A percentile compares a stretch with the other conserved stretches of the same genome.
Evolutionary conservation across 2,113 vertebrate species (phyloP).

Genomic region (Chaenocephalus aceratus): DNA sequence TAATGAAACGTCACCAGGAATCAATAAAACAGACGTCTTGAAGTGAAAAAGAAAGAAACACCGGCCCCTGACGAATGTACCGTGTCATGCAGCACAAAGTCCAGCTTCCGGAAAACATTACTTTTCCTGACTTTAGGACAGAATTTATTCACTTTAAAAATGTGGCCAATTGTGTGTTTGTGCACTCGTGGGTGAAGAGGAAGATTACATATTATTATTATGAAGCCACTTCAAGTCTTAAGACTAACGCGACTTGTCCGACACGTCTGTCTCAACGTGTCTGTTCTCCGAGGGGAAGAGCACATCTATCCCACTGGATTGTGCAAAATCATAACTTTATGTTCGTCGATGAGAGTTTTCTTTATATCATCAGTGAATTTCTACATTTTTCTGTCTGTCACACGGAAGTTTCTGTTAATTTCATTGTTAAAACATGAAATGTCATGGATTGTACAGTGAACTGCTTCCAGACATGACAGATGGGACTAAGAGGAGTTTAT

Average conservation of each 20-base stretch:
- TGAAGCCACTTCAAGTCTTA: background rate
- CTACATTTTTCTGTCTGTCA: background rate
- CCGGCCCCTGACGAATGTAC: no score
- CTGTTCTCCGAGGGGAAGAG: no score
- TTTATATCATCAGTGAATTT: background rate
- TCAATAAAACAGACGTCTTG: constrained; percentile 24
- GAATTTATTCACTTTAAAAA: no score
- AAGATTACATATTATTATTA: background rate
- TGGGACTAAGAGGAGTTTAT: background rate
- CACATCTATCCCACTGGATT: background rate
- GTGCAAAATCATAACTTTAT: constrained; percentile 17
- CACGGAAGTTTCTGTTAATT: background rate
- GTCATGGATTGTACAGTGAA: background rate
- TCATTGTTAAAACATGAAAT: constrained; percentile 12
- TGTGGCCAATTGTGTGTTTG: no score
- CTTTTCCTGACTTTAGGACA: no score
- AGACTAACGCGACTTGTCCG: background rate
- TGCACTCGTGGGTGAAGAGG: no score
- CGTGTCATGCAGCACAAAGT: no score
- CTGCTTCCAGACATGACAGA: no score
- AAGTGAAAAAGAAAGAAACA: background rate
- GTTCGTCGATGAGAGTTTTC: no score
- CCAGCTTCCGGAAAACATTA: no score
- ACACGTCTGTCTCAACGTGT: no score
- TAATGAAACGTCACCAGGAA: constrained; percentile 28